Evolutionary conservation across 2,113 vertebrate genomes (phyloP).

Genomic region (Ceyx melanurus): DNA sequence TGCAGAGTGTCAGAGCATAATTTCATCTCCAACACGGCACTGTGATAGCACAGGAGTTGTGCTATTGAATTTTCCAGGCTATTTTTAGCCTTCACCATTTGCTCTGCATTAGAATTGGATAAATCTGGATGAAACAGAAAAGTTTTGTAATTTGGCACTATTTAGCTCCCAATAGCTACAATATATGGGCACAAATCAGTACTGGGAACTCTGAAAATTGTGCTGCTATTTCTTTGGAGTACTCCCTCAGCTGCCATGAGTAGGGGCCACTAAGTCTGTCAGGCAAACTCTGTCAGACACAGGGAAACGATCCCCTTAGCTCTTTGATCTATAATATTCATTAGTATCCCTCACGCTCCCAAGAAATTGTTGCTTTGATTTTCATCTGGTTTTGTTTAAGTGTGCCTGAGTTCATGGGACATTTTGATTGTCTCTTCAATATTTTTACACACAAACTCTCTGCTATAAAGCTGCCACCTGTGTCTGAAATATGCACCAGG

Average conservation of each 20-base stretch:
- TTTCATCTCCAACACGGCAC: not conserved
- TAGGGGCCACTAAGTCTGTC: not conserved
- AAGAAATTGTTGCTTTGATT: constrained; percentile 29
- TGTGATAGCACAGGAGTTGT: not conserved
- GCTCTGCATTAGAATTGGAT: not conserved
- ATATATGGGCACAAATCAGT: not conserved
- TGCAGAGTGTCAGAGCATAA: not conserved
- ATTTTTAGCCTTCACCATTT: not conserved
- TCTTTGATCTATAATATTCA: constrained; percentile 1
- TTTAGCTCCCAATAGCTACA: not conserved
- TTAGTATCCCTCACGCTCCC: not conserved
- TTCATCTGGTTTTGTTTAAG: constrained; percentile 38
- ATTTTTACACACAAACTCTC: constrained; percentile 10
- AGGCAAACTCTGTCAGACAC: not conserved
- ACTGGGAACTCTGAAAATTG: not conserved
- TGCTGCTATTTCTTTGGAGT: not conserved
- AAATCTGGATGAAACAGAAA: not conserved
- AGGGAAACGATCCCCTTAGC: not conserved
- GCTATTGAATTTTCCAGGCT: not conserved
- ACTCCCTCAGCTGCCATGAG: not conserved
- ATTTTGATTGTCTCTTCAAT: constrained; percentile 41
- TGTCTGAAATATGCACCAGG: constrained; percentile 10
- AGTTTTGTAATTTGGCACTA: not conserved
- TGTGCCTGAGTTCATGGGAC: not conserved
- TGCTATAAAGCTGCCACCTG: constrained; percentile 38